A percentile compares a stretch with the other conserved stretches of the same genome.
phyloP scores from a whole-genome alignment of 2,113 vertebrate species.

The Strigops habroptila region DNA sequence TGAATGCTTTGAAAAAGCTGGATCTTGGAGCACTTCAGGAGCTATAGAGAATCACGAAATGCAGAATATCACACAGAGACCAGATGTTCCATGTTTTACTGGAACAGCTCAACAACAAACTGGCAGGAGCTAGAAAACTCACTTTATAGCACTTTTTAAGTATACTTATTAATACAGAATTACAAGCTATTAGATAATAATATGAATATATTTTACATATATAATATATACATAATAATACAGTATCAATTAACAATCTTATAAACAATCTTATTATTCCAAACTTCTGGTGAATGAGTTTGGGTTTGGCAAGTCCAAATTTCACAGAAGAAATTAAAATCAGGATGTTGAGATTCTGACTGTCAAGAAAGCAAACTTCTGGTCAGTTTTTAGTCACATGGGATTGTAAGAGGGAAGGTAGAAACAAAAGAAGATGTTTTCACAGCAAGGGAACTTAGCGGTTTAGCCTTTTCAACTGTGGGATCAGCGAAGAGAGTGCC shows the following conservation, averaged over 20 bases:
- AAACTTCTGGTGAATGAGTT: neutral
- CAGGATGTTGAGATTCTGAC: neutral
- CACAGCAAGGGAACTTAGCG: neutral
- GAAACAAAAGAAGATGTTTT: neutral
- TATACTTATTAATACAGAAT: neutral
- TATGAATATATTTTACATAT: neutral
- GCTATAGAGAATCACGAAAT: neutral
- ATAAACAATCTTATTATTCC: neutral
- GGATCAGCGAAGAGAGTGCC: neutral
- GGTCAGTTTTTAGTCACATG: neutral
- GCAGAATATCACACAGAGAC: neutral
- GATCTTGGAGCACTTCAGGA: neutral
- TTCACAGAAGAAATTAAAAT: neutral
- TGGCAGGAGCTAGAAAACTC: neutral
- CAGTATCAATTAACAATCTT: neutral
- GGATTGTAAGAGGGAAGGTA: neutral
- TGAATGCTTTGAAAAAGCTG: neutral
- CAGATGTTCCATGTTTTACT: neutral
- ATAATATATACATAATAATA: fast-evolving
- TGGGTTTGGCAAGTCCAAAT: neutral
- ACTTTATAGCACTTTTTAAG: neutral
- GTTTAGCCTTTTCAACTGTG: neutral
- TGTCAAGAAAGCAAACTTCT: neutral
- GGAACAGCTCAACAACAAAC: neutral
- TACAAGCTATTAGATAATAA: neutral